These are phyloP conservation scores for Drosophila borborema DNA, from an alignment of 2,888 invertebrate genomes.

Conservation along the genomic window DNA sequence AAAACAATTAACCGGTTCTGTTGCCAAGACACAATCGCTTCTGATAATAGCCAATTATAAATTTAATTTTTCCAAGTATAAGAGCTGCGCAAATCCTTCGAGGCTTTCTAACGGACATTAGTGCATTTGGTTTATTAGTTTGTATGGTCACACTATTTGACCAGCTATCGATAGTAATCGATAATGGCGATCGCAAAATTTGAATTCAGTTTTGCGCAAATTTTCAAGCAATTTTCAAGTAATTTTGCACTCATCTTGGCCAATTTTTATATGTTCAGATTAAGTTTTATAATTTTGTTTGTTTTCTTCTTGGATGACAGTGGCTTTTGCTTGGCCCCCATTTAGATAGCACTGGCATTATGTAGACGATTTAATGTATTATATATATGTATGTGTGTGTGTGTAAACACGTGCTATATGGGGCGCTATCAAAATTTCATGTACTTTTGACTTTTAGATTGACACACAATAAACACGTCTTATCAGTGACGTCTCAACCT, in stretches of 20 bases:
- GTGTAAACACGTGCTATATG: not conserved
- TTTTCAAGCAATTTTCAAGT: not conserved
- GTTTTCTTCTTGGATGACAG: not conserved
- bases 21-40: constrained; percentile 16
- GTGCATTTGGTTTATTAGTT: not conserved
- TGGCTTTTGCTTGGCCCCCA: not conserved
- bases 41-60: constrained; percentile 18
- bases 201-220: not conserved
- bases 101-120: constrained; percentile 27
- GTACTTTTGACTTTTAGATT: constrained; percentile 48
- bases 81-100: constrained; percentile 2
- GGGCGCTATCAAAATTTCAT: constrained; percentile 20
- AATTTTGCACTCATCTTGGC: not conserved
- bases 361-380: constrained; percentile 17
- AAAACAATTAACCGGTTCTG: constrained; percentile 42
- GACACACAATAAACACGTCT: constrained; percentile 1
- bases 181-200: constrained; percentile 26
- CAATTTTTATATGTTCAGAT: constrained; percentile 1
- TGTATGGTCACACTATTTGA: constrained; percentile 26
- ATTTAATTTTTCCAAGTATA: not conserved
- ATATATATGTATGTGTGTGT: not conserved
- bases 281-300: constrained; percentile 22
- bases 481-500: constrained; percentile 50
- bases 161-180: constrained; percentile 40
- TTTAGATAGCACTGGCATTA: constrained; percentile 17